Conservation (phyloP, 2,113 vertebrate genomes). For the Nematolebias whitei region DNA sequence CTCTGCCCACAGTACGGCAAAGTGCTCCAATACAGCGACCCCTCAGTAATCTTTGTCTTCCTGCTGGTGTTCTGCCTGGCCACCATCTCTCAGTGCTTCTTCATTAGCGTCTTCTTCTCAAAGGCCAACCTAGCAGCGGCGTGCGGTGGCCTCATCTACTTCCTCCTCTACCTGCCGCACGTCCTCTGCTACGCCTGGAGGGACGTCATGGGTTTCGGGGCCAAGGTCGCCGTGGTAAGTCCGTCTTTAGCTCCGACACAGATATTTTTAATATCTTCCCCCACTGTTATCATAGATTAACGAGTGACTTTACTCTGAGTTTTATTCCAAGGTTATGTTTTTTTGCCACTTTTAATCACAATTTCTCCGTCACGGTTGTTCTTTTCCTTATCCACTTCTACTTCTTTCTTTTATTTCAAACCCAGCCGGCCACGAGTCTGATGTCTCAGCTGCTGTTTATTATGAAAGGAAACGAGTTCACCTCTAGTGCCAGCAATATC, state of each 20-base stretch:
- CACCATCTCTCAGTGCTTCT: slow-evolving; percentile 94
- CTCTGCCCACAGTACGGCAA: slow-evolving; percentile 84
- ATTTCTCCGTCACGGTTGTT: not conserved
- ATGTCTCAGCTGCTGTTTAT: slow-evolving; percentile 18
- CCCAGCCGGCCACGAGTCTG: slow-evolving; percentile 10
- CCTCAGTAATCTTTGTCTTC: slow-evolving; percentile 92
- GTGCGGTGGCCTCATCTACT: slow-evolving; percentile 96
- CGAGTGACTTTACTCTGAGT: slow-evolving; percentile 6
- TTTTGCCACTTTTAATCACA: slow-evolving; percentile 12
- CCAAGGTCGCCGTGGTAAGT: slow-evolving; percentile 90
- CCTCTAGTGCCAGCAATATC: slow-evolving; percentile 8
- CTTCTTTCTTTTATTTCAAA: slow-evolving; percentile 2
- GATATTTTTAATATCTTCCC: slow-evolving; percentile 24
- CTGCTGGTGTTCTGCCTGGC: slow-evolving; percentile 88
- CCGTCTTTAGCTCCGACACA: slow-evolving; percentile 16
- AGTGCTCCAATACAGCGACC: slow-evolving; percentile 93
- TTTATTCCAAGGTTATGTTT: slow-evolving; percentile 16
- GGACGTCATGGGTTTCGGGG: slow-evolving; percentile 85
- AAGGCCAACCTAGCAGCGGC: slow-evolving; percentile 95
- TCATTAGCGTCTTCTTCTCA: slow-evolving; percentile 96
- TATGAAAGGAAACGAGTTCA: slow-evolving; percentile 30
- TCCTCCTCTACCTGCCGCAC: slow-evolving; percentile 92
- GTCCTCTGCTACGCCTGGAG: slow-evolving; percentile 93
- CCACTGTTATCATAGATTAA: slow-evolving; percentile 18
- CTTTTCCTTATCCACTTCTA: slow-evolving; percentile 1